Evolutionary conservation across 2,113 vertebrate genomes (phyloP).

Genomic region (Desmodus rotundus): DNA sequence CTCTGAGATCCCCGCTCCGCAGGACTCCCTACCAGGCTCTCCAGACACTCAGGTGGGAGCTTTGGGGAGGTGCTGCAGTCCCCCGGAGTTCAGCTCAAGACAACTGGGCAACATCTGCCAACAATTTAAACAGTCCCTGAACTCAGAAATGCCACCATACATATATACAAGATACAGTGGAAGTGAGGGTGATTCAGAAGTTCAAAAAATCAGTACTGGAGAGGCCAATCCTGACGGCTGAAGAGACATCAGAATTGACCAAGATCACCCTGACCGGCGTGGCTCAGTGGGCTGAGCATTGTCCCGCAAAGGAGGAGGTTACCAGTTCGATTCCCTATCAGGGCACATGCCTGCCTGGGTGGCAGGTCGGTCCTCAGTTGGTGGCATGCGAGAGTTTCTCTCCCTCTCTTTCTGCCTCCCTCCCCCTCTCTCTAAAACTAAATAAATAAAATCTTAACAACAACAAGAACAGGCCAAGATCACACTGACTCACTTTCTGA

Average conservation of each 20-base stretch:
- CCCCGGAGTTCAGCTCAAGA: background rate
- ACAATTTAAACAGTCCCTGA: background rate
- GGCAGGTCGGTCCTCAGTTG: too few relatives aligned
- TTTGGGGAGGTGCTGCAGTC: rapidly evolving
- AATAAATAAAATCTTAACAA: too few relatives aligned
- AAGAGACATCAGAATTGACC: background rate
- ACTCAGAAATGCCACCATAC: background rate
- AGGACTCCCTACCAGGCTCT: background rate
- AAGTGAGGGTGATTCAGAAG: background rate
- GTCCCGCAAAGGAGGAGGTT: too few relatives aligned
- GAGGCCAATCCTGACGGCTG: background rate
- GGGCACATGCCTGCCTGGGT: too few relatives aligned
- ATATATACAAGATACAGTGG: background rate
- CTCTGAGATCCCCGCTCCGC: background rate
- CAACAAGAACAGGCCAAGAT: background rate
- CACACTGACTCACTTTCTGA: background rate
- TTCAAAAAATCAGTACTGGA: background rate
- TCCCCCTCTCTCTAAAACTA: too few relatives aligned
- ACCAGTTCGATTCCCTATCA: too few relatives aligned
- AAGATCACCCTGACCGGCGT: background rate
- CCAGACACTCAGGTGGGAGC: background rate
- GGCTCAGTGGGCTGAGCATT: too few relatives aligned
- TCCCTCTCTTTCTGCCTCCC: too few relatives aligned
- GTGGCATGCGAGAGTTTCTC: too few relatives aligned
- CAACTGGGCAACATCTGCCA: background rate